A percentile compares a stretch with the other conserved stretches of the same genome.
Conservation (phyloP, 2,888 invertebrate species). For the Ophraella communa region DNA sequence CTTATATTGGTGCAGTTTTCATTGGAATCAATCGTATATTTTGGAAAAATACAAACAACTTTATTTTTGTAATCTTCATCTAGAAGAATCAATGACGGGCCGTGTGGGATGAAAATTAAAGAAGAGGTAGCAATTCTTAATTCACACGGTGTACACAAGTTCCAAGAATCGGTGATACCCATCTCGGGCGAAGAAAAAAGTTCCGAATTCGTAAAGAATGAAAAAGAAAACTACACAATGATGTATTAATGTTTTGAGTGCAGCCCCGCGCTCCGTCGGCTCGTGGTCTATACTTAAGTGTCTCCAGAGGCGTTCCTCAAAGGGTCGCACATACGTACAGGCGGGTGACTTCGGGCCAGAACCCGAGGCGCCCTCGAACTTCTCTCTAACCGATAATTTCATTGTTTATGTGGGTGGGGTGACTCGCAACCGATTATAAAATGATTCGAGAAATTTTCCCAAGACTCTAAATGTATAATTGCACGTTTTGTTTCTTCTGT, state of each 20-base stretch:
- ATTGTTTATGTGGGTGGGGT: conserved; percentile 57
- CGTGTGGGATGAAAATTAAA: not conserved
- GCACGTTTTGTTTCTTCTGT: conserved; percentile 44
- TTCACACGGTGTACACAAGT: conserved; percentile 28
- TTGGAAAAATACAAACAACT: no score
- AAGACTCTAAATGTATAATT: conserved; percentile 52
- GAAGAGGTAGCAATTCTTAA: conserved; percentile 20
- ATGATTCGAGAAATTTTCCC: conserved; percentile 49
- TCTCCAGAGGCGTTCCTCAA: conserved; percentile 56
- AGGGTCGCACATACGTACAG: conserved; percentile 56
- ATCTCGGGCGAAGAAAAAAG: conserved; percentile 30
- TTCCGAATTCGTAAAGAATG: conserved; percentile 33
- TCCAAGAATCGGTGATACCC: conserved; percentile 36
- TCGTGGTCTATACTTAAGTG: conserved; percentile 57
- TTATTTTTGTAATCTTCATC: no score
- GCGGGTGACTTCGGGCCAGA: conserved; percentile 54
- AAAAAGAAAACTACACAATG: conserved; percentile 38
- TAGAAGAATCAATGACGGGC: not conserved
- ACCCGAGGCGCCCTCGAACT: conserved; percentile 55
- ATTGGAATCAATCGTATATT: no score
- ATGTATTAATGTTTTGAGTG: conserved; percentile 43
- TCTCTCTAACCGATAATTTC: conserved; percentile 55
- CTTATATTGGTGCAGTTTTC: no score
- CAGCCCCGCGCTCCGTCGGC: conserved; percentile 40
- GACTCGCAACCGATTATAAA: conserved; percentile 49